phyloP scores from a whole-genome alignment of 2,797 vertebrate species.

The Hafferia zeledoni region DNA sequence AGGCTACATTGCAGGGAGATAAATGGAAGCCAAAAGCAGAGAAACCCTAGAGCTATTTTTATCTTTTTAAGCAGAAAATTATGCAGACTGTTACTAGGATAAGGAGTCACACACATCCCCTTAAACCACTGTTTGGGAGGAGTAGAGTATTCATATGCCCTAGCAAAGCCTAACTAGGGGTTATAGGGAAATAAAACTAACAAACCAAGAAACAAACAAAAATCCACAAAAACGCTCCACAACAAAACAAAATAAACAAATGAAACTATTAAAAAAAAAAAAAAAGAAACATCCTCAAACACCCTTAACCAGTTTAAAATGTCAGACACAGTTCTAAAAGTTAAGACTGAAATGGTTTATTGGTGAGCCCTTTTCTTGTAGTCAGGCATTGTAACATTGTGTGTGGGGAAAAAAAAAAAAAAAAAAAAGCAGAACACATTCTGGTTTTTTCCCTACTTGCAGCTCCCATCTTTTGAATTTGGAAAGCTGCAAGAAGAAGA shows the following conservation, averaged over 20 bases:
- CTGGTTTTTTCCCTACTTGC: background rate
- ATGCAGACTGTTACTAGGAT: background rate
- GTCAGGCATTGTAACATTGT: background rate
- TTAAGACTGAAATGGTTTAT: background rate
- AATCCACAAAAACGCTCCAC: background rate
- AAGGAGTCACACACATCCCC: background rate
- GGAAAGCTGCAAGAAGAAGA: background rate
- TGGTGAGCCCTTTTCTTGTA: background rate
- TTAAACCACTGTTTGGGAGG: background rate
- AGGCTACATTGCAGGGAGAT: background rate
- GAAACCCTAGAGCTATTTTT: background rate
- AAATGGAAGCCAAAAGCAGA: background rate
- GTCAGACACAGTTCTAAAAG: background rate
- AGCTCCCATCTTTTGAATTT: conserved; percentile 15
- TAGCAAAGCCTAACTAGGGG: background rate
- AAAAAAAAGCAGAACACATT: background rate
- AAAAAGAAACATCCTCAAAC: fast-evolving
- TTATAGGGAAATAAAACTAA: background rate
- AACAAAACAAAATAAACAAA: background rate
- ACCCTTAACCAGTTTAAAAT: background rate
- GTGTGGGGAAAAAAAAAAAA: background rate
- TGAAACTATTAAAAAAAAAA: background rate
- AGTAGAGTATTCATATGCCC: background rate
- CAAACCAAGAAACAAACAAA: background rate
- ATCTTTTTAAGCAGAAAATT: background rate